Base-by-base conservation (phyloP, 2,888 invertebrate species). In the Acleris holmiana region DNA sequence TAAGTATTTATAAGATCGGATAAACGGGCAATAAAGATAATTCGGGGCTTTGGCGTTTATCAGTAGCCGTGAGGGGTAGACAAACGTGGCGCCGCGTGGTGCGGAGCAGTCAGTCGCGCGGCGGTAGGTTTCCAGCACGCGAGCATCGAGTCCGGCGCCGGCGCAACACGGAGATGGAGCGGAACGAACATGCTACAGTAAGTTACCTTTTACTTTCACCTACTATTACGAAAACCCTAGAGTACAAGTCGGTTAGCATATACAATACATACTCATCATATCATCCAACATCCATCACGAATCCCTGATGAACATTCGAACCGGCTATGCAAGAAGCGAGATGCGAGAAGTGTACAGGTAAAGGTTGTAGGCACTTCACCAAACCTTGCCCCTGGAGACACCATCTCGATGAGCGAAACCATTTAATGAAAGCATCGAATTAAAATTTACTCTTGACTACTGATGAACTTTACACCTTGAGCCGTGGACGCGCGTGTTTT, bases 391-490 rank as follows among this genome's bases (percentile, higher is more conserved):
- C 35, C 35, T 35, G 35, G 35, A 35, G 35, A 3, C 10, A 35
- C 13, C 35, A 35, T 13, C 35, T 13, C 35, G 13, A 35, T 13
- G 0, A 35, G 13, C 35, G 2, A 35, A 35, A 35, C 35, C 35
- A 35, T 35, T 35, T 13, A 35, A 35, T 35, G 35, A 35, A 35
- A 35, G 13, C 35, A 35, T 35, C 13, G 4, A 35, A 1, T 35
- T 35, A 13, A 35, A 35, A 35, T 35, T 35, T 35, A 35, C 35
- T 54, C 29, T 58, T 62, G 55, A 23, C 47, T 64, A 75, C 79
- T 78, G 73, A 58, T 90, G 90, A 90, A 90, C 91, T 91, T 89
- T 90, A 90, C 74, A 87, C 89, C 83, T 77, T 77, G 72, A 77
- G 76, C 83, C 80, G 78, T 76, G 76, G 73, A 73, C 76, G 80